phyloP scores from a whole-genome alignment of 2,113 vertebrate genomes.

The Pao palembangensis region DNA sequence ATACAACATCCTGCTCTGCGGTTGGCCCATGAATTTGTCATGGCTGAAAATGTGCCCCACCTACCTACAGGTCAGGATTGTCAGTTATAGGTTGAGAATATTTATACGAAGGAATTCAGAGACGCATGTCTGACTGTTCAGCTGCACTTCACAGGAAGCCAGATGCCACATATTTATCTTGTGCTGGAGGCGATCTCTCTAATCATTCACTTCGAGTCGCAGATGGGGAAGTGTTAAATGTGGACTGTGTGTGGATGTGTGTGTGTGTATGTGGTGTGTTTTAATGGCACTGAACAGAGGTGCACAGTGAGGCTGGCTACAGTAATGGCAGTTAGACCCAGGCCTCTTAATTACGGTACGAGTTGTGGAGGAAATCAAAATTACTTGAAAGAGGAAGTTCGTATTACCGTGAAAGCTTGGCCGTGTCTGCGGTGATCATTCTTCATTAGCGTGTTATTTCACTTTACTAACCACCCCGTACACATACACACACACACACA shows the following conservation, averaged over 20 bases:
- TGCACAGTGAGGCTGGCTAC: conserved; percentile 8
- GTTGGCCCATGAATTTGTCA: no score
- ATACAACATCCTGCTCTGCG: no score
- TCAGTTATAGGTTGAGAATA: no score
- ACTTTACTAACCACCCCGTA: conserved; percentile 32
- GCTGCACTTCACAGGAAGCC: conserved; percentile 13
- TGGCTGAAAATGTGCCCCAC: no score
- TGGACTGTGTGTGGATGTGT: conserved; percentile 14
- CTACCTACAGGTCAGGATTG: no score
- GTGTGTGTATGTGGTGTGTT: no score
- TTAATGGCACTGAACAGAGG: conserved; percentile 5
- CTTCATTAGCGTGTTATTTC: conserved; percentile 63
- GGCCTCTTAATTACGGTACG: conserved; percentile 53
- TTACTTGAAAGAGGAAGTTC: conserved; percentile 66
- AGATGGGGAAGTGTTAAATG: conserved; percentile 39
- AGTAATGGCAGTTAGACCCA: conserved; percentile 19
- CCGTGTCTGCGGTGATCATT: conserved; percentile 58
- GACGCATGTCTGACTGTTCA: conserved; percentile 26
- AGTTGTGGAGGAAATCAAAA: conserved; percentile 63
- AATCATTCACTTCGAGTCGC: conserved; percentile 40
- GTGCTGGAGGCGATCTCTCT: conserved; percentile 45
- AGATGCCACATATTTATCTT: conserved; percentile 25
- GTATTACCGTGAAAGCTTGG: conserved; percentile 50
- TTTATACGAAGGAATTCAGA: background rate
- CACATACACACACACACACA: conserved; percentile 20